phyloP scores from a whole-genome alignment of 2,113 vertebrate genomes.

The Caracal caracal region DNA sequence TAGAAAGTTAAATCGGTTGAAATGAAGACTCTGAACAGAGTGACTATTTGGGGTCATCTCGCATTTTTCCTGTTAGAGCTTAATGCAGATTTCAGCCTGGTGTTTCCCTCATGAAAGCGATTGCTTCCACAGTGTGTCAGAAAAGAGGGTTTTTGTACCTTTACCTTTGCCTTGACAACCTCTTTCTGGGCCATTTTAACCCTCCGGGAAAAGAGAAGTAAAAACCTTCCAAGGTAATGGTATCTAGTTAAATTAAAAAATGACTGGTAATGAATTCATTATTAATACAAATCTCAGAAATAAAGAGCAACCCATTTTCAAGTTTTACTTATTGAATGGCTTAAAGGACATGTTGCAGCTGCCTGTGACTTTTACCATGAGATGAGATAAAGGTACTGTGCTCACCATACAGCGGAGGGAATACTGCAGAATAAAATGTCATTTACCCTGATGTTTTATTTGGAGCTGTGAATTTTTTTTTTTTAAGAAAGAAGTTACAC shows the following conservation, averaged over 20 bases:
- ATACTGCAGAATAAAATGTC: slow-evolving; percentile 71
- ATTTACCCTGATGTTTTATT: slow-evolving; percentile 62
- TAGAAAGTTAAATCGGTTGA: slow-evolving; percentile 76
- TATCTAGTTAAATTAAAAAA: slow-evolving; percentile 69
- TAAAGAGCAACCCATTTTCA: slow-evolving; percentile 50
- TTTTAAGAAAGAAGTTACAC: slow-evolving; percentile 9
- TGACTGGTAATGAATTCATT: not conserved
- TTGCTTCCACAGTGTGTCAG: slow-evolving; percentile 34
- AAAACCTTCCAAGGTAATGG: slow-evolving; percentile 53
- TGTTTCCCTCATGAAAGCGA: slow-evolving; percentile 50
- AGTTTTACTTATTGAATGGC: slow-evolving; percentile 65
- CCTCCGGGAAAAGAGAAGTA: slow-evolving; percentile 56
- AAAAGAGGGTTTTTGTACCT: slow-evolving; percentile 65
- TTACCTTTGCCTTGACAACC: slow-evolving; percentile 65
- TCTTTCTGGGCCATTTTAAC: slow-evolving; percentile 67
- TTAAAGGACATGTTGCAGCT: slow-evolving; percentile 70
- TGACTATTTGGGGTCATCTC: slow-evolving; percentile 54
- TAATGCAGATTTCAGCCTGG: slow-evolving; percentile 2
- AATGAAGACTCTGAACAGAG: slow-evolving; percentile 67
- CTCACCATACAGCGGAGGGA: slow-evolving; percentile 48
- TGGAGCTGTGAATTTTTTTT: slow-evolving; percentile 37
- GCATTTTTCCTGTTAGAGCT: slow-evolving; percentile 35
- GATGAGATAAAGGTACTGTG: slow-evolving; percentile 37
- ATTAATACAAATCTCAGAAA: slow-evolving; percentile 38
- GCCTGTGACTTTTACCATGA: slow-evolving; percentile 66